Evolutionary conservation across 2,797 vertebrate genomes (phyloP), one percentile per base, ranked within the genome.

Genomic region (Cryptoblepharus egeriae): DNA sequence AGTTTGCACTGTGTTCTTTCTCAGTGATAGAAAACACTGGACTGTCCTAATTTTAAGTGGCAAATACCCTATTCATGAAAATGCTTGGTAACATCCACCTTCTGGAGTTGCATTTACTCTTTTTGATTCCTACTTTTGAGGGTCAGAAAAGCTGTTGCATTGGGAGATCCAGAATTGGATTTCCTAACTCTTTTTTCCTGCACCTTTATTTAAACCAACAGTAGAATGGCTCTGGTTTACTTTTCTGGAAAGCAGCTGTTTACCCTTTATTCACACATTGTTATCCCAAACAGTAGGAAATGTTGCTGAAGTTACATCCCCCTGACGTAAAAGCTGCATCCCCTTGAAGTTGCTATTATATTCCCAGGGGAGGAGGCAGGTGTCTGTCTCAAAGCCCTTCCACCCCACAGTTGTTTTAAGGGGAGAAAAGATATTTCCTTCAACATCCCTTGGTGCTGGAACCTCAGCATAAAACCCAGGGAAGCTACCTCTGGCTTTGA

Each of bases 31-130:
- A 82, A 81, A 75, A 4, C 22, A 6, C 57, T n/a, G 16, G 9
- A 15, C 49, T 20, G 16, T 32, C 45, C 28, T 22, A 13, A 45
- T 52, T 28, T 55, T 39, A 68, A 45, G 69, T 28, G 65, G 81
- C 83, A 88, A 77, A 92, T 91, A 90, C n/a, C 37, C 75, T 89
- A 81, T 5, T 75, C 67, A 68, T 82, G 70, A 16, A 72, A 65
- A 85, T 83, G 83, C 22, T 45, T 42, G 18, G 28, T 16, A 78
- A 4, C 65, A 85, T 91, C 13, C 67, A 85, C 55, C 22, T 0
- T 64, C 60, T 78, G 58, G 64, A 77, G 35, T 80, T 87, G n/a
- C 12, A 3, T 84, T 88, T 84, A 80, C 64, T 89, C 64, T 67
- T 79, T 81, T 80, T 70, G n/a, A n/a, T n/a, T 2, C 3, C 85